These are phyloP conservation scores for Scolopax bukidnonensis DNA, from an alignment of 2,797 vertebrate species.

Conservation along the genomic window DNA sequence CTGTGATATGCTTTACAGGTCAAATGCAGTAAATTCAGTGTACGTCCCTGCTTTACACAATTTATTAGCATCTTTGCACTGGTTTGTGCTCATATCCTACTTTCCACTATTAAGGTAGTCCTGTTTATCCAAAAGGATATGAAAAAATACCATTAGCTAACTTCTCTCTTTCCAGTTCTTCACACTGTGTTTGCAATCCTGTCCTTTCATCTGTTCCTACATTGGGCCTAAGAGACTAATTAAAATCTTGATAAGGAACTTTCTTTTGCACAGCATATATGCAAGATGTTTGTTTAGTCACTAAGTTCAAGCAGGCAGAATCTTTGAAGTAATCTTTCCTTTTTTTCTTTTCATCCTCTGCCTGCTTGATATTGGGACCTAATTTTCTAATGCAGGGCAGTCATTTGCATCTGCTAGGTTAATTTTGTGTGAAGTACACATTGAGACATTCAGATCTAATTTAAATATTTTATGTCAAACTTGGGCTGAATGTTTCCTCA, in stretches of 20 bases:
- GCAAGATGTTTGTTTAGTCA: slow-evolving; percentile 30
- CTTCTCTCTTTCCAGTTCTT: background rate
- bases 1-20: background rate
- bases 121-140: background rate
- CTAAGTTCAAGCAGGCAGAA: slow-evolving; percentile 1
- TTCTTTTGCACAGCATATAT: background rate
- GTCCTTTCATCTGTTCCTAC: slow-evolving; percentile 38
- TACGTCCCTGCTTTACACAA: background rate
- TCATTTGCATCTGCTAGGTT: slow-evolving; percentile 2
- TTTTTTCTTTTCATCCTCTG: slow-evolving; percentile 18
- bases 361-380: background rate
- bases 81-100: background rate
- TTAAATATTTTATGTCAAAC: slow-evolving; percentile 10
- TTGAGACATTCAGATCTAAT: background rate
- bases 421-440: background rate
- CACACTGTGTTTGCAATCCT: background rate
- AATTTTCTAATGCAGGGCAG: background rate
- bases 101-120: background rate
- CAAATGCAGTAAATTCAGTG: background rate
- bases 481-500: background rate
- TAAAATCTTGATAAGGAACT: slow-evolving; percentile 4
- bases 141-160: slow-evolving; percentile 20
- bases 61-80: background rate
- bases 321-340: slow-evolving; percentile 41
- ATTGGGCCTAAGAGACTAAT: slow-evolving; percentile 45